Evolutionary conservation across 2,797 vertebrate genomes (phyloP), one percentile per base, ranked within the genome.

Genomic region (Simalia tracyae): DNA sequence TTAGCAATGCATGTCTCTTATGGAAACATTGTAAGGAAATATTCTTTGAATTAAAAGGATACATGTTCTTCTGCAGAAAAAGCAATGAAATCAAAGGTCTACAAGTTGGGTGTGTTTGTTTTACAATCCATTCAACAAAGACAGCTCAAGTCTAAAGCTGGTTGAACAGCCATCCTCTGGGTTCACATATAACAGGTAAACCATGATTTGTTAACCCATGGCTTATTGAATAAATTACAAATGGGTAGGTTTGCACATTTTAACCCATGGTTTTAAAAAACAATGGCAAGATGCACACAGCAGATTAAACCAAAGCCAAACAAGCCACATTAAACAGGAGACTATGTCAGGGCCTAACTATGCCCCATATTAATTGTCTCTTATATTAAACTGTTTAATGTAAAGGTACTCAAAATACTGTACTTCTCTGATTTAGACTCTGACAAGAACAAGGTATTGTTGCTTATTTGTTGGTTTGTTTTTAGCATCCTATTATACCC

Each of bases 1-100:
- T 76, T 26, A 50, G 5, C n/a, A 96, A 95, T 91, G 36, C 4
- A 88, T 1, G 5, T 94, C 42, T 84, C 54, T 93, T 93, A 93
- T 91, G 0, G 93, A 93, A 93, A 94, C 22, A 92, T 50, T 57
- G n/a, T 46, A 63, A 64, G 31, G 92, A 94, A 76, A 36, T 60
- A 22, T 86, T 60, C 24, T 87, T 60, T 76, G 36, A 36, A 76
- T 76, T 76, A 76, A 76, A 76, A 42, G 8, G 36, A 76, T 81
- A 81, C 3, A 76, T 76, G 68, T 36, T 56, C 28, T 10, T 22
- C 95, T 94, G 3, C 3, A 84, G 42, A 60, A 81, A 81, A 89
- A 59, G 14, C 42, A 84, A 8, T 26, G 42, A 90, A 28, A 84
- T 60, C 12, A 46, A 90, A 60, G 26, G 28, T 15, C 26, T 26